These are phyloP conservation scores for Ptychochromis oligacanthus DNA, from an alignment of 2,113 vertebrate genomes.

Conservation along the genomic window DNA sequence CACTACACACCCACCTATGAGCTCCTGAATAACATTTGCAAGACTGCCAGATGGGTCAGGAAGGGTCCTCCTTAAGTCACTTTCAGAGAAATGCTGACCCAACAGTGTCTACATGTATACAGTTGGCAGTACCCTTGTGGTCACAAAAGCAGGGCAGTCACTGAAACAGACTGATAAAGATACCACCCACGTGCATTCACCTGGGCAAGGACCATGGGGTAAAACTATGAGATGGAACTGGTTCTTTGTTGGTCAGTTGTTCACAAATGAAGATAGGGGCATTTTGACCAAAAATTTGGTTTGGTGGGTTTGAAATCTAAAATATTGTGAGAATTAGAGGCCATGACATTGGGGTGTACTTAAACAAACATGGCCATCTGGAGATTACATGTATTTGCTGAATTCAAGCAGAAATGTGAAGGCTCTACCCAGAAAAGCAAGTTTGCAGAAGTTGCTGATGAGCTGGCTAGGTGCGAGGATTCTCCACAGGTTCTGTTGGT, in stretches of 20 bases:
- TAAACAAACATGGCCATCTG: background rate
- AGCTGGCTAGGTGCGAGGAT: background rate
- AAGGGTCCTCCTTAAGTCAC: background rate
- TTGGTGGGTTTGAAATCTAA: background rate
- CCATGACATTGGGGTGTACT: background rate
- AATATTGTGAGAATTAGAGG: background rate
- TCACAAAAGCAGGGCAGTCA: background rate
- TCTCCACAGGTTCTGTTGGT: background rate
- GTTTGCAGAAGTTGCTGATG: background rate
- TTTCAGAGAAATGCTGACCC: slow-evolving; percentile 3
- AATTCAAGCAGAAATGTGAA: background rate
- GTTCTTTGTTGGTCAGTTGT: too few relatives aligned
- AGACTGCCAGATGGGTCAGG: background rate
- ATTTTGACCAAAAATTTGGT: background rate
- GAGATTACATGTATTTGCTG: background rate
- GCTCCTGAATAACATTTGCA: background rate
- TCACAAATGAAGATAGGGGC: background rate
- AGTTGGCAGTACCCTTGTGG: background rate
- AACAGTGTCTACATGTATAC: background rate
- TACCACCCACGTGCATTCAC: background rate
- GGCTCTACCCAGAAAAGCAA: background rate
- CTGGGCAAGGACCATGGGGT: background rate
- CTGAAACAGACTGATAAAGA: background rate
- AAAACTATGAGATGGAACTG: background rate
- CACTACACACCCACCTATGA: background rate